Conservation (phyloP, 1,140 invertebrate species). For the Araneus ventricosus region DNA sequence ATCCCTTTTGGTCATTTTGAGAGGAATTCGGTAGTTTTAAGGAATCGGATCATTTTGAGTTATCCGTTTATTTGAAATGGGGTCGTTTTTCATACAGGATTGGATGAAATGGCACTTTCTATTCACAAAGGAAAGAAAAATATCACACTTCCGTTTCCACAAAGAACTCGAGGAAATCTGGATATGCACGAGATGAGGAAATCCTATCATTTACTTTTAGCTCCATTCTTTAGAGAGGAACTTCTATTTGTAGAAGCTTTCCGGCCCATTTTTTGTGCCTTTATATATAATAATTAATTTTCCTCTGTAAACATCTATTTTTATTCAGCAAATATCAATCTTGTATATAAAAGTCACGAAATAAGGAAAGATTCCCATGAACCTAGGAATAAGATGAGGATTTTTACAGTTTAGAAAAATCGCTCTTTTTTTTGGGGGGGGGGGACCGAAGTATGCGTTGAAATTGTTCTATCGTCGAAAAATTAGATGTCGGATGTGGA, state of each 20-base stretch:
- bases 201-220: slow-evolving; percentile 11
- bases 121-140: slow-evolving; percentile 65
- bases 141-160: slow-evolving; percentile 53
- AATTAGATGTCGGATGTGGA: too few species aligned
- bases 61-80: slow-evolving; percentile 66
- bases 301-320: neutral
- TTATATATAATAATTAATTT: neutral
- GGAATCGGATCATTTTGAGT: slow-evolving; percentile 68
- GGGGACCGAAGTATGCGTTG: too few species aligned
- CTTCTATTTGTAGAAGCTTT: neutral
- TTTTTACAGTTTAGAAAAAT: too few species aligned
- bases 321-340: neutral
- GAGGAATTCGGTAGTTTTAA: slow-evolving; percentile 68
- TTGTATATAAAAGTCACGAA: neutral
- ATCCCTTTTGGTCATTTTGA: slow-evolving; percentile 65
- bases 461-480: too few species aligned
- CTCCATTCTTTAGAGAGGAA: neutral
- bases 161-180: slow-evolving; percentile 56
- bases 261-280: neutral
- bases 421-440: too few species aligned
- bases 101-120: slow-evolving; percentile 57
- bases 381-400: neutral
- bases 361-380: neutral
- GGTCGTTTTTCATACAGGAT: slow-evolving; percentile 68
- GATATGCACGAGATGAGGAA: slow-evolving; percentile 54